Percentiles rank a stretch among this genome's conserved stretches.
These are phyloP conservation scores for Cyphomyrus discorhynchus DNA, from an alignment of 2,113 vertebrate genomes.

Conservation along the genomic window DNA sequence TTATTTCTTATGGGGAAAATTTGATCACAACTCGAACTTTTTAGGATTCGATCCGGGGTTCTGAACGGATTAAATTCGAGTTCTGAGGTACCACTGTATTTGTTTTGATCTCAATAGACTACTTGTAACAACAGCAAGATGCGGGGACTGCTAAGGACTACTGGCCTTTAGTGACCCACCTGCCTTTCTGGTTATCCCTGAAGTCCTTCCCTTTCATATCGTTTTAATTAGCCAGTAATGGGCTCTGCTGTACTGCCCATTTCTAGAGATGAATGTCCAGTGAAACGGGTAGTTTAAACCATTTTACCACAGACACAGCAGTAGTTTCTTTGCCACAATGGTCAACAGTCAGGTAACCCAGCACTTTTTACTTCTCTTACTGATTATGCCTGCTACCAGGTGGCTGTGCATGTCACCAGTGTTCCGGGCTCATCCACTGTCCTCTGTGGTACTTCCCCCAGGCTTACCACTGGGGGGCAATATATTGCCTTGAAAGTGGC, in stretches of 20 bases:
- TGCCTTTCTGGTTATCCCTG: background rate
- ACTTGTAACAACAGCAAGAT: background rate
- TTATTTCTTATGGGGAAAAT: too few species aligned
- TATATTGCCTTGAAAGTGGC: background rate
- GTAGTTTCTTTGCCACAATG: background rate
- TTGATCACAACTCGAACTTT: too few species aligned
- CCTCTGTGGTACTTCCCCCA: background rate
- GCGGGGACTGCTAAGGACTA: background rate
- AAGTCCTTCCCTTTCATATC: background rate
- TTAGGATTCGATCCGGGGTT: too few species aligned
- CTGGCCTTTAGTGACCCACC: background rate
- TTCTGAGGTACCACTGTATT: background rate
- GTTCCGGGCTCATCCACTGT: too few species aligned
- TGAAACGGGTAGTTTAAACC: background rate
- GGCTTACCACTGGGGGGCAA: slow-evolving; percentile 6
- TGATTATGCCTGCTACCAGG: background rate
- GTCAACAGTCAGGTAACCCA: background rate
- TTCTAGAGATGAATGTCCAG: background rate
- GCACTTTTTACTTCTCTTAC: background rate
- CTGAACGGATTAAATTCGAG: too few species aligned
- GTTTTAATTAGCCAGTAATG: background rate
- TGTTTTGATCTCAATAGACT: background rate
- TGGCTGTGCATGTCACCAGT: background rate
- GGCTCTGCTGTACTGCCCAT: background rate
- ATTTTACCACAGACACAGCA: background rate